These are phyloP conservation scores for Glyptemys insculpta DNA, from an alignment of 2,797 vertebrate genomes.

Conservation along the genomic window DNA sequence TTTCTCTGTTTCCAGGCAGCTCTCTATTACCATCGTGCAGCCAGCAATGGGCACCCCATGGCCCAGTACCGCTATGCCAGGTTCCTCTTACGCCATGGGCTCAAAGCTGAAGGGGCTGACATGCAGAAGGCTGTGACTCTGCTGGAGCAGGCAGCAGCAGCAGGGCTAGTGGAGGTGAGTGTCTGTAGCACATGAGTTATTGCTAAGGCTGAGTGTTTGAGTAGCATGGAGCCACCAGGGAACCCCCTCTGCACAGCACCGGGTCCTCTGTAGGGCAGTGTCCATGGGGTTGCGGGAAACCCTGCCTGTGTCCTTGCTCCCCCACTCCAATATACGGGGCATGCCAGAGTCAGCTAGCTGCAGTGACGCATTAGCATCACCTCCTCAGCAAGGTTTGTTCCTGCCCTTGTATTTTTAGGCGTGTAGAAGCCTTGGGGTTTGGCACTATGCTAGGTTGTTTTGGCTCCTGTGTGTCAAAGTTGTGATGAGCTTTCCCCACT, in stretches of 20 bases:
- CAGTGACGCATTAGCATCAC: background rate
- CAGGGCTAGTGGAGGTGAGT: constrained; percentile 88
- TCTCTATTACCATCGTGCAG: constrained; percentile 88
- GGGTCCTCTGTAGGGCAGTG: background rate
- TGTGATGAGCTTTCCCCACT: background rate
- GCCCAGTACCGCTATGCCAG: constrained; percentile 92
- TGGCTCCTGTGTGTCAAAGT: background rate
- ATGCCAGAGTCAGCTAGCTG: background rate
- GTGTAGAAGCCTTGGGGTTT: background rate
- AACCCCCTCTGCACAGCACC: background rate
- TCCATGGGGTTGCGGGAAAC: background rate
- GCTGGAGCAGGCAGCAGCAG: constrained; percentile 85
- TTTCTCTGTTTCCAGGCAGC: constrained; percentile 84
- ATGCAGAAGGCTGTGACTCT: constrained; percentile 79
- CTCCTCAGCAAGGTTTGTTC: background rate
- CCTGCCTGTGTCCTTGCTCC: background rate
- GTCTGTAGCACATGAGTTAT: background rate
- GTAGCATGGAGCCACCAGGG: background rate
- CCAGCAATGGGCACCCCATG: constrained; percentile 85
- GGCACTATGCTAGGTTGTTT: background rate
- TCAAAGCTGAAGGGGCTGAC: constrained; percentile 71
- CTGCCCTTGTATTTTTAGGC: background rate
- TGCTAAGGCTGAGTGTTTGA: background rate
- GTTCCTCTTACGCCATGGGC: constrained; percentile 83
- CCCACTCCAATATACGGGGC: background rate